These are phyloP conservation scores for Rhinophrynus dorsalis DNA, from an alignment of 2,797 vertebrate species.

Conservation along the genomic window DNA sequence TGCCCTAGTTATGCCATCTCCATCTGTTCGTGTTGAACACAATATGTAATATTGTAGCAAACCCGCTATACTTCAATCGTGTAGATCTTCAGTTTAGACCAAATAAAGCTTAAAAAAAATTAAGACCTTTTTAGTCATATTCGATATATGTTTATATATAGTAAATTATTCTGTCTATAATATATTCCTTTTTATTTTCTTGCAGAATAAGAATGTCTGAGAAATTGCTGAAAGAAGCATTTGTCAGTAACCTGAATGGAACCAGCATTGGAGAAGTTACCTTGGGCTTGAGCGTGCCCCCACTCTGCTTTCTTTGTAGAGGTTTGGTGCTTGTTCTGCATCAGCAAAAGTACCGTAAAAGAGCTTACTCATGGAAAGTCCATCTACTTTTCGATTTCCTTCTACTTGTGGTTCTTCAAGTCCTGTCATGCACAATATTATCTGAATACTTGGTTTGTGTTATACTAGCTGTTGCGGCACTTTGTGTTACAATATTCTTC, in stretches of 20 bases:
- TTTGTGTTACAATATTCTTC: conserved; percentile 63
- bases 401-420: conserved; percentile 76
- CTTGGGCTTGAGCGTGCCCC: conserved; percentile 75
- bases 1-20: too few relatives aligned
- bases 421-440: conserved; percentile 82
- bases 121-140: too few relatives aligned
- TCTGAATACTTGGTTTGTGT: conserved; percentile 68
- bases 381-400: conserved; percentile 82
- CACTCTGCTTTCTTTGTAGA: conserved; percentile 79
- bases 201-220: conserved; percentile 73
- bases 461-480: conserved; percentile 55
- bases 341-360: conserved; percentile 60
- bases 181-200: not conserved
- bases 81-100: too few relatives aligned
- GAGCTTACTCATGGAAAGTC: conserved; percentile 58
- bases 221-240: conserved; percentile 82
- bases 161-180: too few relatives aligned
- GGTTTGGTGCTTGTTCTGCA: conserved; percentile 77
- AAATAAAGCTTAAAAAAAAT: too few relatives aligned
- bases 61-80: too few relatives aligned
- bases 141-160: too few relatives aligned
- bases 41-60: too few relatives aligned
- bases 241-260: conserved; percentile 88
- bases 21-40: too few relatives aligned
- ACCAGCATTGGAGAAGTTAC: conserved; percentile 84